Evolutionary conservation across 2,888 invertebrate species (phyloP).

Genomic region (Eupithecia subumbrata): DNA sequence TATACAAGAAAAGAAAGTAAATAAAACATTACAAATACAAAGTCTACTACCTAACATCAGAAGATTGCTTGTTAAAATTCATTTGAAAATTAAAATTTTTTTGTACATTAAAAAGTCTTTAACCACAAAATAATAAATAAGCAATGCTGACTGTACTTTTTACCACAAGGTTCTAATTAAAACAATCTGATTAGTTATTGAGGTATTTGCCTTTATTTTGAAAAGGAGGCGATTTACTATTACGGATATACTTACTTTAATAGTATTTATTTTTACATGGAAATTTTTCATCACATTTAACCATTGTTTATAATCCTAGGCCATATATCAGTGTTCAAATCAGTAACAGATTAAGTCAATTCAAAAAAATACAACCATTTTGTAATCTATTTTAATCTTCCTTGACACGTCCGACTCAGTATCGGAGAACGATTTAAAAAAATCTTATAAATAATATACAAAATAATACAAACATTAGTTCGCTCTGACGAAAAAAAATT

Average conservation of each 20-base stretch:
- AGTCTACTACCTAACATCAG: too few relatives aligned
- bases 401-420: slow-evolving; percentile 63
- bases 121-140: neutral
- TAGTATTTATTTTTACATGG: slow-evolving; percentile 83
- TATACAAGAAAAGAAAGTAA: neutral
- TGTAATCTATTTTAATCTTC: slow-evolving; percentile 70
- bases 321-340: slow-evolving; percentile 78
- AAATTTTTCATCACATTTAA: slow-evolving; percentile 82
- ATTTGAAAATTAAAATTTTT: neutral
- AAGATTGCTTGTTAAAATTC: neutral
- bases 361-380: slow-evolving; percentile 82
- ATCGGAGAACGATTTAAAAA: slow-evolving; percentile 70
- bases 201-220: slow-evolving; percentile 82
- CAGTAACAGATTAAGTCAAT: slow-evolving; percentile 75
- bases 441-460: slow-evolving; percentile 83
- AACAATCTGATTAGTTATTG: slow-evolving; percentile 75
- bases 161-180: slow-evolving; percentile 55
- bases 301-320: slow-evolving; percentile 73
- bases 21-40: neutral
- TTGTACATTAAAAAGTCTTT: neutral
- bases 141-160: neutral
- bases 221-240: slow-evolving; percentile 82
- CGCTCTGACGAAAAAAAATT: slow-evolving; percentile 70
- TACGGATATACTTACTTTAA: slow-evolving; percentile 80
- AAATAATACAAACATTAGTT: slow-evolving; percentile 82